A percentile compares a stretch with the other conserved stretches of the same genome.
Conservation (phyloP, 1,140 invertebrate species). For the Aplysia californica region DNA sequence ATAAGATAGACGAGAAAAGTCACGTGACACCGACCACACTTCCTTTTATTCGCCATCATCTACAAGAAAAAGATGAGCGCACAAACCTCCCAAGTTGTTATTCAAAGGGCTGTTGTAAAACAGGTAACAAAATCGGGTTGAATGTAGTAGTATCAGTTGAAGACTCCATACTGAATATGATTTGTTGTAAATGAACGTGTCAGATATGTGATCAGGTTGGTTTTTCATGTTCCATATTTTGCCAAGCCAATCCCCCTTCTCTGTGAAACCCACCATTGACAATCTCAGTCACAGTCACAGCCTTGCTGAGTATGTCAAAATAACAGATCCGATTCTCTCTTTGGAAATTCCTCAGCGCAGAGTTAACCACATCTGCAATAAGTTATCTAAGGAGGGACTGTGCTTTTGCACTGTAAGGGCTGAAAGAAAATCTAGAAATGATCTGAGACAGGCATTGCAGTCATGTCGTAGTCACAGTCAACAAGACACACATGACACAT, state of each 20-base stretch:
- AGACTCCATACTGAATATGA: too few relatives aligned
- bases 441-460: too few relatives aligned
- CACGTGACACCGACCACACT: constrained; percentile 22
- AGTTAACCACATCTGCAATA: too few relatives aligned
- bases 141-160: neutral
- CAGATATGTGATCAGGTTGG: neutral
- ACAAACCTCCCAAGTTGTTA: neutral
- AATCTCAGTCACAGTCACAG: neutral
- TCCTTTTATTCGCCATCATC: constrained; percentile 12
- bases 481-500: too few relatives aligned
- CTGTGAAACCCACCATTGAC: neutral
- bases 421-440: too few relatives aligned
- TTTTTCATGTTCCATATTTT: neutral
- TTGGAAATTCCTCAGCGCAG: too few relatives aligned
- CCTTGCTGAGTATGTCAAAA: too few relatives aligned
- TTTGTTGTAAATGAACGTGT: neutral
- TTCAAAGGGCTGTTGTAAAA: constrained; percentile 27
- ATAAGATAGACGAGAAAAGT: neutral
- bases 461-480: too few relatives aligned
- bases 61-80: constrained; percentile 14
- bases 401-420: too few relatives aligned
- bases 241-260: neutral
- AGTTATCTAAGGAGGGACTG: too few relatives aligned
- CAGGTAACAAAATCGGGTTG: neutral
- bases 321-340: too few relatives aligned